Evolutionary conservation across 2,797 vertebrate species (phyloP), one percentile per base, ranked within the genome.

Genomic region (Erpetoichthys calabaricus): DNA sequence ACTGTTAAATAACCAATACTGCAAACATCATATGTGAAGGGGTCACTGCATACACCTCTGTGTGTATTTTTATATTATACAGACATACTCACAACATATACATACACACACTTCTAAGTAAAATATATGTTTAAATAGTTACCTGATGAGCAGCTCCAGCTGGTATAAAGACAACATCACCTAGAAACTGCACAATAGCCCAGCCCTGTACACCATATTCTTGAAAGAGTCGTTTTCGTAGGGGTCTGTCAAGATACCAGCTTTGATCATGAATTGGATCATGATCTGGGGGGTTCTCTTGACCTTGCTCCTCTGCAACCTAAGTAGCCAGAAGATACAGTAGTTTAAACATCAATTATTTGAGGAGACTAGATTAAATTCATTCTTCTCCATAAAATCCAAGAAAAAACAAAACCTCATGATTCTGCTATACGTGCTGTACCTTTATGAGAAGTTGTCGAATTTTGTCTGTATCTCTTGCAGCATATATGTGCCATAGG

Each of bases 181-280:
- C 84, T 56, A 86, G 76, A 66, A 84, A 86, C 70, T 86, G 84
- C 60, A 86, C 82, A 60, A 86, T 86, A 25, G 84, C 82, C 84
- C 84, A 86, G 61, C 84, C 84, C 62, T 86, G 83, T 61, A 86
- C 84, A 42, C 84, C 83, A 0, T 86, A 80, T 54, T 86, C 84
- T 25, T 86, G 81, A 1, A 82, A 75, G 6, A 86, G 79, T 51
- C 84, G 79, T 49, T 80, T 84, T 8, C 84, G 59, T 41, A 86
- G 63, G 0, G 72, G 44, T 3, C 73, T 75, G 64, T 86, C 81
- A 67, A 86, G 62, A 60, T 86, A 86, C 84, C 83, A 86, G 9
- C 83, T 86, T 68, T 86, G 84, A 55, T 86, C 84, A 0, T 86
- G 84, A 64, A 86, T 86, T 45, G 84, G 84, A 56, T 86, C 84